A percentile compares a stretch with the other conserved stretches of the same genome.
These are phyloP conservation scores for Lasioglossum marginatum DNA, from an alignment of 2,888 invertebrate genomes.

Conservation along the genomic window DNA sequence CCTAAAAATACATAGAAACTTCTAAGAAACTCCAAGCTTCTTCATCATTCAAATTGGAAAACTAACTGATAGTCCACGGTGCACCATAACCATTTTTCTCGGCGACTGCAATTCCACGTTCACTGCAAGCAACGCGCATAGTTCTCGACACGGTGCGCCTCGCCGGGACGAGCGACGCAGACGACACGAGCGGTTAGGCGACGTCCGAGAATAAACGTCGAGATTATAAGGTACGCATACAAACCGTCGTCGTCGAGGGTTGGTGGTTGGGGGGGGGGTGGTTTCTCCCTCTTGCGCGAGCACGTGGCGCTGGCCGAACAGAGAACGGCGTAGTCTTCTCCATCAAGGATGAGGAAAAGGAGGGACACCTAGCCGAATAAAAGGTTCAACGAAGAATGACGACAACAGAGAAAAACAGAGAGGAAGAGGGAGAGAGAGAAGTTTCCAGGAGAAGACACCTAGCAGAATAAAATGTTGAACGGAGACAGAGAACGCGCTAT, in stretches of 20 bases:
- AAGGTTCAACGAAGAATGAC: background rate
- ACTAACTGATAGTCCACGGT: background rate
- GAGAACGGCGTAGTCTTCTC: background rate
- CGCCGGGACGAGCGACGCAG: constrained; percentile 40
- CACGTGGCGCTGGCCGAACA: constrained; percentile 27
- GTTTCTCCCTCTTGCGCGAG: background rate
- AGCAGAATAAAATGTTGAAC: too few species aligned
- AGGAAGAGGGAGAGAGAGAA: background rate
- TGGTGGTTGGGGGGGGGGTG: constrained; percentile 5
- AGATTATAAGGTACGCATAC: constrained; percentile 57
- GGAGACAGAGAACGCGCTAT: constrained; percentile 65
- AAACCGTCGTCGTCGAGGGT: constrained; percentile 40
- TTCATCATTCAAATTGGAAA: background rate
- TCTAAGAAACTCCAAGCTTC: background rate
- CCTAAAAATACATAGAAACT: background rate
- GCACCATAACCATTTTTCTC: background rate
- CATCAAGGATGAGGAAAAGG: background rate
- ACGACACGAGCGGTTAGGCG: constrained; percentile 56
- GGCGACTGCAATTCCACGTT: background rate
- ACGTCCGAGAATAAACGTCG: constrained; percentile 61
- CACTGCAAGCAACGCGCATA: background rate
- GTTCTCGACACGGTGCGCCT: constrained; percentile 3
- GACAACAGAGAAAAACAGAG: background rate
- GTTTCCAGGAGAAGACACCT: background rate
- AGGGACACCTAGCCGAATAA: background rate